Evolutionary conservation across 2,113 vertebrate genomes (phyloP).

Genomic region (Potamarius usumacintae): DNA sequence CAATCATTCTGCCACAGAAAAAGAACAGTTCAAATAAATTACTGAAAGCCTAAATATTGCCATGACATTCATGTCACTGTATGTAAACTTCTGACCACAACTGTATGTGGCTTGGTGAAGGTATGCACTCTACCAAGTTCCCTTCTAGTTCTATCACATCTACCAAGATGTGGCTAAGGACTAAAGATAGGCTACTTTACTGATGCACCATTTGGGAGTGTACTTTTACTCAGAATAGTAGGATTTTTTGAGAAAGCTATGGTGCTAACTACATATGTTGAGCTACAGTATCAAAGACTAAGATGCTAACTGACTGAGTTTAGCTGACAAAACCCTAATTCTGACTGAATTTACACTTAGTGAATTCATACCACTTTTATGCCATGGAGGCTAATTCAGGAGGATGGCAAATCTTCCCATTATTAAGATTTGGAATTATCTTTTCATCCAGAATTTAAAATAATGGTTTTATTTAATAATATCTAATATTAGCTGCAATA

Average conservation of each 20-base stretch:
- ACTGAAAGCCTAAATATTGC: too few relatives aligned
- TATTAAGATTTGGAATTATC: not conserved
- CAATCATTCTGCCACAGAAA: too few relatives aligned
- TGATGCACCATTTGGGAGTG: not conserved
- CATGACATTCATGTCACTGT: too few relatives aligned
- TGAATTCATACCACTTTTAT: not conserved
- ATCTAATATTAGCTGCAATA: not conserved
- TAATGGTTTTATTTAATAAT: too few relatives aligned
- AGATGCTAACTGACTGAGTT: not conserved
- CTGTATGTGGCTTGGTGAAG: too few relatives aligned
- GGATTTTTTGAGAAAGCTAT: not conserved
- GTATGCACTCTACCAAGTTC: too few relatives aligned
- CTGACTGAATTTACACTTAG: not conserved
- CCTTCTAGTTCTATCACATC: too few relatives aligned
- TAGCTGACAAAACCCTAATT: not conserved
- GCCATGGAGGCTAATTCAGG: not conserved
- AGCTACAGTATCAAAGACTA: not conserved
- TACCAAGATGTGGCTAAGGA: not conserved
- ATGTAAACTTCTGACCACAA: too few relatives aligned
- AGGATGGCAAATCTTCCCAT: not conserved
- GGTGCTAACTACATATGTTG: not conserved
- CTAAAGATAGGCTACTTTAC: not conserved
- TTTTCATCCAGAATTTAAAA: too few relatives aligned
- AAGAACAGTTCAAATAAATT: too few relatives aligned
- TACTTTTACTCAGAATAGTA: not conserved